Percentiles rank a stretch among this genome's conserved stretches.
phyloP scores from a whole-genome alignment of 1,140 invertebrate species.

The Rhopalosiphum maidis region DNA sequence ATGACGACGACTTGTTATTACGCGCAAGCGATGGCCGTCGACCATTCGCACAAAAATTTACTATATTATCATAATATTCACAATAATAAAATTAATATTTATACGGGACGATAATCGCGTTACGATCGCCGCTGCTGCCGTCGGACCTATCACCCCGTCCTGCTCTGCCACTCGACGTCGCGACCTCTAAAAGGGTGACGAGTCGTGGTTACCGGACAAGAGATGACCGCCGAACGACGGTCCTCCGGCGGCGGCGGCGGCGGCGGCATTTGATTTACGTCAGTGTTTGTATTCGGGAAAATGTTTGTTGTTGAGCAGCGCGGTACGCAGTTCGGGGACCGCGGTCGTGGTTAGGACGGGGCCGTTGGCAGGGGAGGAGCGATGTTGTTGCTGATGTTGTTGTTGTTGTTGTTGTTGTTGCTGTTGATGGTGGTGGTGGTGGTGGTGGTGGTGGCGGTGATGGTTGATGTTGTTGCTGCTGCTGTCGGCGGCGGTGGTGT shows the following conservation, averaged over 20 bases:
- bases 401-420: background rate
- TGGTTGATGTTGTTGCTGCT: background rate
- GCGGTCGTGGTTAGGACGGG: background rate
- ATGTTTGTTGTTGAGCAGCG: conserved; percentile 64
- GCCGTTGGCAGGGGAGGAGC: background rate
- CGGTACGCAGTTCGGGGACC: conserved; percentile 64
- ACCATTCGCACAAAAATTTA: background rate
- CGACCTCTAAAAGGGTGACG: background rate
- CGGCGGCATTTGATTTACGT: conserved; percentile 60
- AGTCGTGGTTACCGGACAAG: background rate
- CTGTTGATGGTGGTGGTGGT: conserved; percentile 61
- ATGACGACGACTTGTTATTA: background rate
- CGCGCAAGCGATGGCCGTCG: background rate
- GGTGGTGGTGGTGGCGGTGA: conserved; percentile 61
- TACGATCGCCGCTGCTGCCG: background rate
- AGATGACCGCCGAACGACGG: background rate
- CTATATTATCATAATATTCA: background rate
- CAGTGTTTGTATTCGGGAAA: conserved; percentile 68
- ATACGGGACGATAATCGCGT: background rate
- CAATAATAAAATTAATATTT: background rate
- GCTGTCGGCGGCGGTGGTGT: conserved; percentile 61
- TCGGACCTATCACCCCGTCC: background rate
- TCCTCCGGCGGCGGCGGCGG: background rate
- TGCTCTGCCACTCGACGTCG: background rate
- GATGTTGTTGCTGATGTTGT: background rate